Base-by-base conservation (phyloP, 1,140 invertebrate genomes). In the Campoletis sonorensis region DNA sequence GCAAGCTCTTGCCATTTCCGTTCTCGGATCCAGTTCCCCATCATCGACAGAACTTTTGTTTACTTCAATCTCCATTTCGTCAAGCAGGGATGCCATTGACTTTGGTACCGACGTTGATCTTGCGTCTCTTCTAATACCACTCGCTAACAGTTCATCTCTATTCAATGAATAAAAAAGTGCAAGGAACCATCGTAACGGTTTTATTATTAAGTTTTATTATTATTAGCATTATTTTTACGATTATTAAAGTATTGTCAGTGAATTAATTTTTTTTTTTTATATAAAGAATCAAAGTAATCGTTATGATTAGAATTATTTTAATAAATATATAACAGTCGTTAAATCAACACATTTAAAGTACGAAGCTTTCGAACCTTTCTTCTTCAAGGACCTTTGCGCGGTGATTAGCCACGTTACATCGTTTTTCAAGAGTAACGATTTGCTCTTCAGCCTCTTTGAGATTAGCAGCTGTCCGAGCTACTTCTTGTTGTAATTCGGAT, bases 401-500 rank as follows among this genome's bases (percentile, higher is more conserved):
- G 79, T 89, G 89, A 87, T 97, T 96, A 92, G 98, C 96, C 92
- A 98, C 97, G 86, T 96, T 94, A 26, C 95, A 94, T 88, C 97
- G 95, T 88, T 96, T 94, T 89, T 98, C 97, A 84, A 98, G 93
- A 86, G 96, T 93, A 79, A 96, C 90, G 83, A 98, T 97, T 88
- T 97, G 94, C 91, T 98, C 97, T 73, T 96, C 95, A 45, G 97
- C 96, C 92, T 98, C 97, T 85, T 98, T 97, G 75, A 98, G 93
- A 70, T 96, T 95, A 26, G 94, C 94, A 49, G 94, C 93, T 33
- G 98, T 92, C 75, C 94, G 94, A 79, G 98, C 96, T 86, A 97
- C 94, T 90, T 98, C 97, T 72, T 95, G 94, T 4, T 95, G 93
- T 10, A 97, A 92, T 73, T 93, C 92, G 76, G 95, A 93, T 79